Evolutionary conservation across 1,140 invertebrate genomes (phyloP).

Genomic region (Diorhabda carinulata): DNA sequence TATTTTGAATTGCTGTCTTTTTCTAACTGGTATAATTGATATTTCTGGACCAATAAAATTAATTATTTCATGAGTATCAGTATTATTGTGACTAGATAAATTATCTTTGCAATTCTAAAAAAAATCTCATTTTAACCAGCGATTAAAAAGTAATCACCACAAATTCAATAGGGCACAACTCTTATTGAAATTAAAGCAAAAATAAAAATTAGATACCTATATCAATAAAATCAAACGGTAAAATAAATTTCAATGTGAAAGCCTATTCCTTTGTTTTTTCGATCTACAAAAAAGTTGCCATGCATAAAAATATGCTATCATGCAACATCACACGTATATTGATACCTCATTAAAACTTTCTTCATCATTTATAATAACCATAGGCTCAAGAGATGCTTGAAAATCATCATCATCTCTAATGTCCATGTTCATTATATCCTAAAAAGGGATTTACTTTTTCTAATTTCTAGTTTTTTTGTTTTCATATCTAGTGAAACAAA

Average conservation of each 20-base stretch:
- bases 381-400: slow-evolving; percentile 36
- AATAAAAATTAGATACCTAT: too few species aligned
- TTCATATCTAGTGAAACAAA: slow-evolving; percentile 35
- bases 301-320: too few species aligned
- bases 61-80: slow-evolving; percentile 10
- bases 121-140: too few species aligned
- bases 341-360: slow-evolving; percentile 13
- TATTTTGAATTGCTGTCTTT: slow-evolving; percentile 32
- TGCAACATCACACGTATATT: too few species aligned
- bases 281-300: too few species aligned
- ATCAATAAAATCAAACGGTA: too few species aligned
- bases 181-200: too few species aligned
- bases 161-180: too few species aligned
- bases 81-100: background rate
- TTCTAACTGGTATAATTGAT: slow-evolving; percentile 36
- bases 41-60: slow-evolving; percentile 34
- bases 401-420: slow-evolving; percentile 35
- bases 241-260: too few species aligned
- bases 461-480: slow-evolving; percentile 27
- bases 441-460: slow-evolving; percentile 1
- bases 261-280: too few species aligned
- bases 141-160: too few species aligned
- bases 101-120: too few species aligned
- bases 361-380: slow-evolving; percentile 39
- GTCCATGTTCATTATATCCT: slow-evolving; percentile 16